phyloP scores from a whole-genome alignment of 2,797 vertebrate genomes.

The Acanthurus tractus region DNA sequence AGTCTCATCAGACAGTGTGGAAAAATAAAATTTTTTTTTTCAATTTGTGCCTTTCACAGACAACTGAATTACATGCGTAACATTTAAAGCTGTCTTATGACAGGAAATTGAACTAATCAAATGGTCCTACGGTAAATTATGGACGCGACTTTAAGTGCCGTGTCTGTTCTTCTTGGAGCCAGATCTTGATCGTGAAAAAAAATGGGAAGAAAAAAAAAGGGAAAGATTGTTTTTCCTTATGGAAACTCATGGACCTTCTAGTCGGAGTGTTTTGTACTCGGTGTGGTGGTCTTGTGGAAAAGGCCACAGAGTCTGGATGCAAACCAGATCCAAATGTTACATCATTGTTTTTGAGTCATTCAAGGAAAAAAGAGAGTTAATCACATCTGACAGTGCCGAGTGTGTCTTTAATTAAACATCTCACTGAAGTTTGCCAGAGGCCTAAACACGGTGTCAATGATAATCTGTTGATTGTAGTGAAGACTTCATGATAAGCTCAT shows the following conservation, averaged over 20 bases:
- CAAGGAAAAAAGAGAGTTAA: slow-evolving; percentile 32
- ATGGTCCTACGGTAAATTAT: slow-evolving; percentile 51
- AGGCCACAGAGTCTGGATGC: slow-evolving; percentile 56
- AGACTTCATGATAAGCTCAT: slow-evolving; percentile 4
- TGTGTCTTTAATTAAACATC: slow-evolving; percentile 42
- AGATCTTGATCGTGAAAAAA: slow-evolving; percentile 38
- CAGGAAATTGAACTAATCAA: slow-evolving; percentile 59
- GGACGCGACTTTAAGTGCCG: slow-evolving; percentile 45
- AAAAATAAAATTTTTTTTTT: slow-evolving; percentile 21
- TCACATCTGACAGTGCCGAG: slow-evolving; percentile 36
- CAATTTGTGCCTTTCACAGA: slow-evolving; percentile 30
- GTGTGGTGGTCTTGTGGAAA: slow-evolving; percentile 67
- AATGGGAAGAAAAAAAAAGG: slow-evolving; percentile 7
- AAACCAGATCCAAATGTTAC: slow-evolving; percentile 62
- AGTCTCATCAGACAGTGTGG: neutral
- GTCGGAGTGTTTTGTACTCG: slow-evolving; percentile 42
- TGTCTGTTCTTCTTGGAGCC: slow-evolving; percentile 50
- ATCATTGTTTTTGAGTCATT: slow-evolving; percentile 51
- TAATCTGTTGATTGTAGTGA: neutral
- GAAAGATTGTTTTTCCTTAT: slow-evolving; percentile 63
- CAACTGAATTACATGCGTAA: slow-evolving; percentile 54
- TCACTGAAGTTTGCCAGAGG: neutral
- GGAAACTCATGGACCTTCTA: slow-evolving; percentile 64
- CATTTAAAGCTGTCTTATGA: slow-evolving; percentile 62
- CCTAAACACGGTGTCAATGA: slow-evolving; percentile 8